Conservation (phyloP, 2,888 invertebrate species). For the Tubiluchus corallicola region DNA sequence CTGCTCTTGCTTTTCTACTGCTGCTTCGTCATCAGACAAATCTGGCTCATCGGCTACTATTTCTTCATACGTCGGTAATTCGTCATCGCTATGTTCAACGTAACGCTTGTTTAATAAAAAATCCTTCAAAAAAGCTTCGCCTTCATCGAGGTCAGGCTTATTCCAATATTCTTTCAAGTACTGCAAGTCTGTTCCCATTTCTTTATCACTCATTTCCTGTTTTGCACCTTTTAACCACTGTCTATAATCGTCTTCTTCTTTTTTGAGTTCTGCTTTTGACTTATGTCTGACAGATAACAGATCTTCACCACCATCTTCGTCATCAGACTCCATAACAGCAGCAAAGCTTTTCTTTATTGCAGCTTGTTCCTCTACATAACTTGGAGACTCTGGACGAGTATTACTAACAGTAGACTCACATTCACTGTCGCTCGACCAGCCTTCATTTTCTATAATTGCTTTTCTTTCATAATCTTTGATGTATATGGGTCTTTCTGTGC, state of each 20-base stretch:
- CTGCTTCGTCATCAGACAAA: conserved; percentile 56
- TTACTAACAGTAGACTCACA: conserved; percentile 23
- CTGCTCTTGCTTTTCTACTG: conserved; percentile 59
- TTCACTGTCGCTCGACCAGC: conserved; percentile 33
- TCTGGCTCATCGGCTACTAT: conserved; percentile 38
- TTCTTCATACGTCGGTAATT: conserved; percentile 39
- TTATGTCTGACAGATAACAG: conserved; percentile 26
- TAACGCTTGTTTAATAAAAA: conserved; percentile 70
- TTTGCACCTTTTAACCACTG: conserved; percentile 56
- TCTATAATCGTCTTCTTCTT: conserved; percentile 42
- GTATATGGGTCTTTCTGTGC: conserved; percentile 39
- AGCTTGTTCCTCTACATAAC: conserved; percentile 47
- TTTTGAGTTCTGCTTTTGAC: conserved; percentile 22
- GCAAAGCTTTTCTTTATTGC: conserved; percentile 44
- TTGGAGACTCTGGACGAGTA: conserved; percentile 26
- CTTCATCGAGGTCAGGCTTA: conserved; percentile 55
- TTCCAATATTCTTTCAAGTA: conserved; percentile 66
- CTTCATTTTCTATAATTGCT: conserved; percentile 47
- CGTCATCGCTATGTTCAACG: conserved; percentile 15
- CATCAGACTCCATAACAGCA: conserved; percentile 24
- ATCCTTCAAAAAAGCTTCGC: conserved; percentile 75
- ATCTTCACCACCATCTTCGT: conserved; percentile 23
- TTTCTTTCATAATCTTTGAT: conserved; percentile 61
- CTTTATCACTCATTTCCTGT: conserved; percentile 13
- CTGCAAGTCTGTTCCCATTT: conserved; percentile 41